These are phyloP conservation scores for Lates calcarifer DNA, from an alignment of 2,113 vertebrate species.

Conservation along the genomic window DNA sequence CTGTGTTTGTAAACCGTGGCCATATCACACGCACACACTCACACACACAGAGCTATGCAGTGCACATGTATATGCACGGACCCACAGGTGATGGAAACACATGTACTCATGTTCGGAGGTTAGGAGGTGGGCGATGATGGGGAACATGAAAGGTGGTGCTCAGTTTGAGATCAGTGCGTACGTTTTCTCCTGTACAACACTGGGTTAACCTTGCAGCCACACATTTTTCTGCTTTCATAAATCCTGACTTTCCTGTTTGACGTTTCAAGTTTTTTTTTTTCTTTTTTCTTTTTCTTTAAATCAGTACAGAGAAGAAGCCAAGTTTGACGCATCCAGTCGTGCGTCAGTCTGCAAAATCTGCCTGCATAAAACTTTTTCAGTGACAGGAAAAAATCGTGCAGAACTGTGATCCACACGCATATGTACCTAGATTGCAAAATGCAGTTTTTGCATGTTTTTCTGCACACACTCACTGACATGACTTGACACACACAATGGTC, in stretches of 20 bases:
- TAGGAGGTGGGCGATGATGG: slow-evolving; percentile 4
- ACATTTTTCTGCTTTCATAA: slow-evolving; percentile 79
- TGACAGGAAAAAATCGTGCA: background rate
- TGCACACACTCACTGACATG: slow-evolving; percentile 47
- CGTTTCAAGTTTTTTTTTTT: slow-evolving; percentile 65
- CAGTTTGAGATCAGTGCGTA: slow-evolving; percentile 43
- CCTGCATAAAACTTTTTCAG: slow-evolving; percentile 8
- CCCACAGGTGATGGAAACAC: slow-evolving; percentile 63
- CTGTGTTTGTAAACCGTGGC: slow-evolving; percentile 82
- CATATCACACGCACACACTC: slow-evolving; percentile 71
- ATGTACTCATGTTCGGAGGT: slow-evolving; percentile 56
- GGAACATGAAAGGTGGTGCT: slow-evolving; percentile 1
- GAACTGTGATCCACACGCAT: background rate
- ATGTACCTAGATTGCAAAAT: slow-evolving; percentile 11
- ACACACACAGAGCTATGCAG: slow-evolving; percentile 59
- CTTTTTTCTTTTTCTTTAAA: slow-evolving; percentile 60
- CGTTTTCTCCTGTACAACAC: slow-evolving; percentile 66
- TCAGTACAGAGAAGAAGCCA: slow-evolving; percentile 32
- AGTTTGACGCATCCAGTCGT: slow-evolving; percentile 26
- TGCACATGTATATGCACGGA: slow-evolving; percentile 53
- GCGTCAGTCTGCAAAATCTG: slow-evolving; percentile 37
- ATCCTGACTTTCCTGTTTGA: slow-evolving; percentile 86
- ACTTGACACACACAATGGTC: slow-evolving; percentile 40
- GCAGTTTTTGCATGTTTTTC: slow-evolving; percentile 35
- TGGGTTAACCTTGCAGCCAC: slow-evolving; percentile 79